A percentile compares a stretch with the other conserved stretches of the same genome.
Conservation (phyloP, 92 coral and sea anemone genomes). For the Umimayanthus chanpuru region DNA sequence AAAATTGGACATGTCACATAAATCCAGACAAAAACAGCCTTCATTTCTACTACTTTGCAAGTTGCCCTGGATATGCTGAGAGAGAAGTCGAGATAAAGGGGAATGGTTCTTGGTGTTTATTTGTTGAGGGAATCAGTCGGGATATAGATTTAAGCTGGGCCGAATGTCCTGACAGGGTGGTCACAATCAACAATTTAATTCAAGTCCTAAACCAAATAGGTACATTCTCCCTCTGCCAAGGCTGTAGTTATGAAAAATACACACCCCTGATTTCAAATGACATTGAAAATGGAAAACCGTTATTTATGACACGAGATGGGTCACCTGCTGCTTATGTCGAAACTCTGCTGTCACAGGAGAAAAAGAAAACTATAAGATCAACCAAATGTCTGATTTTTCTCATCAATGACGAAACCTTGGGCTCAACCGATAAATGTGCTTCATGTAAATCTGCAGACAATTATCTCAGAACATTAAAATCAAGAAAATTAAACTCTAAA, state of each 20-base stretch:
- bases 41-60: slow-evolving; percentile 36
- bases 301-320: slow-evolving; percentile 49
- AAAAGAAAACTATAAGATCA: slow-evolving; percentile 39
- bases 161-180: slow-evolving; percentile 31
- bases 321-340: slow-evolving; percentile 44
- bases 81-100: slow-evolving; percentile 42
- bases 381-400: slow-evolving; percentile 39
- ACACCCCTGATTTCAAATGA: slow-evolving; percentile 19
- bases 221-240: slow-evolving; percentile 27
- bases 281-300: slow-evolving; percentile 17
- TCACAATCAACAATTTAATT: slow-evolving; percentile 16
- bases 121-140: slow-evolving; percentile 40
- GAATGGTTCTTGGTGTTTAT: slow-evolving; percentile 48
- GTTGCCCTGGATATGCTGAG: slow-evolving; percentile 54
- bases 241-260: slow-evolving; percentile 38
- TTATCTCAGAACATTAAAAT: slow-evolving; percentile 44
- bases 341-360: slow-evolving; percentile 31
- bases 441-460: slow-evolving; percentile 45
- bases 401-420: neutral
- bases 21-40: slow-evolving; percentile 40
- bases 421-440: slow-evolving; percentile 25
- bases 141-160: slow-evolving; percentile 32
- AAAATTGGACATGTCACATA: slow-evolving; percentile 31
- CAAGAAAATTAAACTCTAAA: slow-evolving; percentile 24
- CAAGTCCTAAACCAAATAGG: slow-evolving; percentile 37